Evolutionary conservation across 2,797 vertebrate genomes (phyloP).

Genomic region (Anolis apletophallus): DNA sequence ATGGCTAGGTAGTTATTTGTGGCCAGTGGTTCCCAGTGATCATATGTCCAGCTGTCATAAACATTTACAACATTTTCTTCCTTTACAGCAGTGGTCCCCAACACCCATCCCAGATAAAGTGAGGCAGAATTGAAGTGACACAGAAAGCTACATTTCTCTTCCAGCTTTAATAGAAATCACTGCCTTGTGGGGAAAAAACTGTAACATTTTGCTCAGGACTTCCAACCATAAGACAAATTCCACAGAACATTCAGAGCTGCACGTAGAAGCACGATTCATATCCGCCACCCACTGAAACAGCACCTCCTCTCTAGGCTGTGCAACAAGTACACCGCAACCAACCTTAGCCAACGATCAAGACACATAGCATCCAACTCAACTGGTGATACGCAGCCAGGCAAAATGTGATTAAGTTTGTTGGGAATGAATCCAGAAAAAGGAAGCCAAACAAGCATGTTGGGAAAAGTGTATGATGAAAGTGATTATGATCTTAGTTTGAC

Average conservation of each 20-base stretch:
- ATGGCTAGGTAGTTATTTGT: slow-evolving; percentile 65
- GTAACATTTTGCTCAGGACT: slow-evolving; percentile 23
- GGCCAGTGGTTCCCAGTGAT: slow-evolving; percentile 56
- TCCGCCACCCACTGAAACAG: background rate
- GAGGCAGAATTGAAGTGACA: background rate
- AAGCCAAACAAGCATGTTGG: background rate
- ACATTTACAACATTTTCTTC: slow-evolving; percentile 58
- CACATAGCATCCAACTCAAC: slow-evolving; percentile 7
- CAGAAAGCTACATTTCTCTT: slow-evolving; percentile 56
- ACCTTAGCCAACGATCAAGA: slow-evolving; percentile 27
- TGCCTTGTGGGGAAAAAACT: slow-evolving; percentile 61
- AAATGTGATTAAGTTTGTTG: slow-evolving; percentile 31
- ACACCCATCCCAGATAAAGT: slow-evolving; percentile 60
- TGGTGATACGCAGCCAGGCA: slow-evolving; percentile 17
- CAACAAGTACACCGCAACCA: rapidly evolving
- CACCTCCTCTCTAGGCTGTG: slow-evolving; percentile 30
- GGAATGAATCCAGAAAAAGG: slow-evolving; percentile 29
- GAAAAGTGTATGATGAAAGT: slow-evolving; percentile 23
- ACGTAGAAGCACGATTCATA: background rate
- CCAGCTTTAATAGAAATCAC: slow-evolving; percentile 56
- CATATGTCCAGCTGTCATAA: slow-evolving; percentile 59
- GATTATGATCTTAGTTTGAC: slow-evolving; percentile 22
- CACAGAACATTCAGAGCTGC: slow-evolving; percentile 13
- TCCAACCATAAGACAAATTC: slow-evolving; percentile 46
- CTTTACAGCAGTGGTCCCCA: slow-evolving; percentile 41